These are phyloP conservation scores for Elegia similella DNA, from an alignment of 2,888 invertebrate genomes.

Conservation along the genomic window DNA sequence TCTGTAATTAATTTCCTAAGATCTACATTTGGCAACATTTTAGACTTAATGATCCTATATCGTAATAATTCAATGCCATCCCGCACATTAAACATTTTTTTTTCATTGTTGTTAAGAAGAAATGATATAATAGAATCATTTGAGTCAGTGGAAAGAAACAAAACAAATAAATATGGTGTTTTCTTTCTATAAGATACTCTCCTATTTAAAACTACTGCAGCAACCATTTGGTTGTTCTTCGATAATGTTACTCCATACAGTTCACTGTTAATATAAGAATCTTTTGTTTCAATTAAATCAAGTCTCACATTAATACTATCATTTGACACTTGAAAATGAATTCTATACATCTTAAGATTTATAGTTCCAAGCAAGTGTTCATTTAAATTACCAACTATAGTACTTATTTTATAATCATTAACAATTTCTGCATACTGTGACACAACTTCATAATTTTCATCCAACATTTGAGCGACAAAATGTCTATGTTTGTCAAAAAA, in stretches of 20 bases:
- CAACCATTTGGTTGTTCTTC: slow-evolving; percentile 44
- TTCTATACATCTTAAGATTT: slow-evolving; percentile 45
- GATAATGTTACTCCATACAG: slow-evolving; percentile 49
- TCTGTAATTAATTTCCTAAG: slow-evolving; percentile 41
- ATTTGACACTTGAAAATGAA: slow-evolving; percentile 33
- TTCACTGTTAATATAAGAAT: slow-evolving; percentile 44
- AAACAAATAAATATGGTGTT: slow-evolving; percentile 42
- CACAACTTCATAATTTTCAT: slow-evolving; percentile 41
- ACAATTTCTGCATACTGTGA: slow-evolving; percentile 50
- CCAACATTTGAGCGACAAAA: slow-evolving; percentile 49
- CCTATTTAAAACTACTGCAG: slow-evolving; percentile 44
- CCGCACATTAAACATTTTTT: slow-evolving; percentile 50
- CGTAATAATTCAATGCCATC: slow-evolving; percentile 60
- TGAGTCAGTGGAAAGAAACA: slow-evolving; percentile 40
- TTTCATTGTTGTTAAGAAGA: slow-evolving; percentile 50
- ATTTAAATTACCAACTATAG: slow-evolving; percentile 37
- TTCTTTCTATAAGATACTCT: slow-evolving; percentile 51
- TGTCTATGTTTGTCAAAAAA: slow-evolving; percentile 63
- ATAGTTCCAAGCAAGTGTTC: slow-evolving; percentile 46
- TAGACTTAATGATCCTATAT: slow-evolving; percentile 53
- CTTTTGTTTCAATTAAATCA: slow-evolving; percentile 41
- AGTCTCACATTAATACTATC: slow-evolving; percentile 35
- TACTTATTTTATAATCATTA: slow-evolving; percentile 59
- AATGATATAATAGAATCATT: slow-evolving; percentile 35
- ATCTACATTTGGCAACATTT: slow-evolving; percentile 46